Base-by-base conservation (phyloP, 2,888 invertebrate species). In the Dastarcus helophoroides region DNA sequence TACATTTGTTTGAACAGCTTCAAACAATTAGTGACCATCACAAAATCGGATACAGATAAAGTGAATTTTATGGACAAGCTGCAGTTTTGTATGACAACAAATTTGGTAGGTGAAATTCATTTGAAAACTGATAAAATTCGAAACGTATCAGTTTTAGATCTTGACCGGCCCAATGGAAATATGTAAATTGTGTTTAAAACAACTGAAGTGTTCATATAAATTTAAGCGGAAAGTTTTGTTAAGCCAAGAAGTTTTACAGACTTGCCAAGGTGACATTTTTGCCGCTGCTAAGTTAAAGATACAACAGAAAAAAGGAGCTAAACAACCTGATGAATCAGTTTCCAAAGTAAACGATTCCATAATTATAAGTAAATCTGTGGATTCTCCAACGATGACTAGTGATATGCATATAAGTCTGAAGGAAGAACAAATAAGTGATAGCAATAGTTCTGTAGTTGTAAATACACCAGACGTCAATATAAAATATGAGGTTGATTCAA, bases 221-320 rank as follows among this genome's bases (percentile, higher is more conserved):
- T 54, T 54, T 29, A 41, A 39, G 22, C 38, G 44, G 33, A 49
- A 43, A 36, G 44, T 53, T 2, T 32, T 46, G 7, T 29, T 27
- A 14, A 46, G 50, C 3, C 47, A 53, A 35, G 47, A 44, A 29
- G 38, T 41, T 14, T 40, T 49, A 35, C 11, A 28, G 16, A 32
- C 28, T 27, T 13, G 11, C 16, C 3, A 13, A 22, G 19, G 14
- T 16, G 4, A 17, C 14, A 3, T 16, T 28, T 16, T 2, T 3
- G 3, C 8, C 9, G 8, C n/a, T n/a, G n/a, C n/a, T n/a, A n/a
- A n/a, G n/a, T n/a, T n/a, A n/a, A n/a, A n/a, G n/a, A n/a, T n/a
- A n/a, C n/a, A n/a, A n/a, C n/a, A n/a, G n/a, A n/a, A n/a, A n/a
- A n/a, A n/a, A n/a, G n/a, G n/a, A n/a, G n/a, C n/a, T n/a, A n/a